phyloP scores from a whole-genome alignment of 2,113 vertebrate species.

The Leucopsar rothschildi region DNA sequence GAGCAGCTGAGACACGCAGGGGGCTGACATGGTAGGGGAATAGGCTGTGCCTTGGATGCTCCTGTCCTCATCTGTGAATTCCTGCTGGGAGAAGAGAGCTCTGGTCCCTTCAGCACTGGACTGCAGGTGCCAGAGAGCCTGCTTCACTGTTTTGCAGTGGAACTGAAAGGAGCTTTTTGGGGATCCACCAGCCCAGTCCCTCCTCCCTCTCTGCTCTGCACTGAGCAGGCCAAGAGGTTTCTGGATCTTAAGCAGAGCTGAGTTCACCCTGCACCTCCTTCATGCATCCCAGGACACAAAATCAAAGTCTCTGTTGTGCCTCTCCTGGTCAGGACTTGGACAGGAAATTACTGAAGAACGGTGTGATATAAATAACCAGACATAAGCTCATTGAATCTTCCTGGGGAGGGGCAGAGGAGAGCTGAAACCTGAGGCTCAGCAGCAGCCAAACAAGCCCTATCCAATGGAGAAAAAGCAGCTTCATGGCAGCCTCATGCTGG shows the following conservation, averaged over 20 bases:
- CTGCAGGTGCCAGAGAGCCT: neutral
- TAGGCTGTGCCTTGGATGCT: neutral
- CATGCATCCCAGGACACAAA: neutral
- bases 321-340: neutral
- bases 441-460: neutral
- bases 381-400: fast-evolving
- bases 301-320: neutral
- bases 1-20: neutral
- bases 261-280: neutral
- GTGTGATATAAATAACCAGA: neutral
- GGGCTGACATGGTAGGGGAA: neutral
- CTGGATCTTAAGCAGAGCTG: neutral
- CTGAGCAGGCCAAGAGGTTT: neutral
- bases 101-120: neutral
- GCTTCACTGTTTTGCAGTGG: neutral
- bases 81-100: neutral
- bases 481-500: neutral
- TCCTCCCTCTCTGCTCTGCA: neutral
- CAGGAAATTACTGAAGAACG: neutral
- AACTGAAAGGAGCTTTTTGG: neutral
- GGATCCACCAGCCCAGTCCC: neutral
- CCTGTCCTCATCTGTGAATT: neutral
- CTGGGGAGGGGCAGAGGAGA: neutral
- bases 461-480: neutral
- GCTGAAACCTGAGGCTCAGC: neutral